phyloP scores from a whole-genome alignment of 2,797 vertebrate genomes.

The Propithecus perrieri region DNA sequence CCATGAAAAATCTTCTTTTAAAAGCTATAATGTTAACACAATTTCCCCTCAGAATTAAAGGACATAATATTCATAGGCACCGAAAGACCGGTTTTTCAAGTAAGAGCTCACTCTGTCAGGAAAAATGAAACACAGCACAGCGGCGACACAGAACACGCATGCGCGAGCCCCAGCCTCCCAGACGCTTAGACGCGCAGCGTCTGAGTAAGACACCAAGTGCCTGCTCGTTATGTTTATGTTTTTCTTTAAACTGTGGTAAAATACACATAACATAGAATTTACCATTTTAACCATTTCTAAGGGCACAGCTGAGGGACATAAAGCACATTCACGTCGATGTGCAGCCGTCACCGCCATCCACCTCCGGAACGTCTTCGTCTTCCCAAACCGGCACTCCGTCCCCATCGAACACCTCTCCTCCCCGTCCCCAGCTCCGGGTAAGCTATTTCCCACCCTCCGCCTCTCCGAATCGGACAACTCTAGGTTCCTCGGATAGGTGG shows the following conservation, averaged over 20 bases:
- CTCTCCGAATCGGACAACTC: neutral
- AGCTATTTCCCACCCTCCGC: neutral
- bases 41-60: no score
- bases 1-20: no score
- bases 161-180: neutral
- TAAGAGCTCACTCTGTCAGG: no score
- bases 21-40: no score
- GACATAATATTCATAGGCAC: no score
- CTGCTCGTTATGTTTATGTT: neutral
- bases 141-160: neutral
- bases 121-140: no score
- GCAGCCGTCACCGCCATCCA: neutral
- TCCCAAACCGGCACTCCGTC: neutral
- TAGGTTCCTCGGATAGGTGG: neutral
- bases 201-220: neutral
- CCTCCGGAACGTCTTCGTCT: neutral
- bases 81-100: no score
- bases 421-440: neutral
- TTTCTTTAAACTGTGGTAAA: neutral
- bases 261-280: neutral
- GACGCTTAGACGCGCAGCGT: neutral
- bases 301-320: neutral
- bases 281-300: neutral
- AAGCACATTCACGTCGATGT: neutral
- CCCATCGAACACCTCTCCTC: no score